Evolutionary conservation across 2,888 invertebrate genomes (phyloP).

Genomic region (Phyto melanocephala): DNA sequence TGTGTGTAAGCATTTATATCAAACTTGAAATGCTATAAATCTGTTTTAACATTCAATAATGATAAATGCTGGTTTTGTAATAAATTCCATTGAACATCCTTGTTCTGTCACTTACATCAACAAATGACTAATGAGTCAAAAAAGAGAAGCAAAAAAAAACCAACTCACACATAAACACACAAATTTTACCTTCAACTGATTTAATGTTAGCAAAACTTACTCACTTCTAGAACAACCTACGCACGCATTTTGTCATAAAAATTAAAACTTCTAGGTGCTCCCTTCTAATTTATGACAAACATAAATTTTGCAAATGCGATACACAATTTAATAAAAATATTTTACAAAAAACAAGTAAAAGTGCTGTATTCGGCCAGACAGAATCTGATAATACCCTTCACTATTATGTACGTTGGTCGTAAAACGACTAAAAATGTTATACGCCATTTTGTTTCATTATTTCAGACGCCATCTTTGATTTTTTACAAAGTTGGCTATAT

Average conservation of each 20-base stretch:
- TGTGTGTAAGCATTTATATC: too few species aligned
- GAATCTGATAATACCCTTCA: too few species aligned
- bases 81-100: slow-evolving; percentile 9
- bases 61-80: not conserved
- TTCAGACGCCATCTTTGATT: too few species aligned
- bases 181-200: slow-evolving; percentile 18
- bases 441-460: too few species aligned
- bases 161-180: not conserved
- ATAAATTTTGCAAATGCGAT: slow-evolving; percentile 54
- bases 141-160: too few species aligned
- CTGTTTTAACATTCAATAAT: not conserved
- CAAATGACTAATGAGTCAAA: slow-evolving; percentile 12
- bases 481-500: too few species aligned
- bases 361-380: too few species aligned
- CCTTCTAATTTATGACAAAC: slow-evolving; percentile 63
- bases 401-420: too few species aligned
- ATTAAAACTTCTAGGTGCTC: slow-evolving; percentile 48
- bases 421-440: not conserved
- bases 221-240: slow-evolving; percentile 33
- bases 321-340: slow-evolving; percentile 30
- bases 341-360: too few species aligned
- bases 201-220: not conserved
- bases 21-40: not conserved
- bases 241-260: slow-evolving; percentile 38
- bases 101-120: slow-evolving; percentile 10